phyloP scores from a whole-genome alignment of 2,888 invertebrate species.

The Amphipoea lucens region DNA sequence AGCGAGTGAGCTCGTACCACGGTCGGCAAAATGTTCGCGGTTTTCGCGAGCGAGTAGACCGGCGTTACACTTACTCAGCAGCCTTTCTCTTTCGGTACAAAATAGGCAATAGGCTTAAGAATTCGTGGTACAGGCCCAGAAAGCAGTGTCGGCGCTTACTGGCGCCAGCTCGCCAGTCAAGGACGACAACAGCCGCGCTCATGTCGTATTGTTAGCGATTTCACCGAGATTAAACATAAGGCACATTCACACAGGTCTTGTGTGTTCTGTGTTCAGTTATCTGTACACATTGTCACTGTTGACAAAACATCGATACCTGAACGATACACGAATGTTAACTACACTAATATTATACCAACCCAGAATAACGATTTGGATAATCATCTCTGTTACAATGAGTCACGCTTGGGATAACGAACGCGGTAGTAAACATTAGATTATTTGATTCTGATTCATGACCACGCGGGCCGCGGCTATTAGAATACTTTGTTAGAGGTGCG shows the following conservation, averaged over 20 bases:
- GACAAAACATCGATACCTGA: slow-evolving; percentile 53
- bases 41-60: slow-evolving; percentile 69
- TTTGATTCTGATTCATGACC: slow-evolving; percentile 64
- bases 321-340: slow-evolving; percentile 46
- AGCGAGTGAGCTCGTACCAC: slow-evolving; percentile 57
- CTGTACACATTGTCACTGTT: slow-evolving; percentile 48
- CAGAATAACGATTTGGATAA: slow-evolving; percentile 51
- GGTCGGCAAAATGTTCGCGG: slow-evolving; percentile 59
- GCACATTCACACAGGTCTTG: slow-evolving; percentile 27
- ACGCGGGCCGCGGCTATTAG: slow-evolving; percentile 29
- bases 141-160: slow-evolving; percentile 65
- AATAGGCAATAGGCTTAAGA: slow-evolving; percentile 74
- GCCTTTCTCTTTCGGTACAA: slow-evolving; percentile 72
- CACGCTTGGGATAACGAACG: slow-evolving; percentile 55
- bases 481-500: slow-evolving; percentile 40
- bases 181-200: slow-evolving; percentile 76
- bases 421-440: slow-evolving; percentile 63
- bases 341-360: slow-evolving; percentile 39
- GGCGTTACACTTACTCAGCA: slow-evolving; percentile 59
- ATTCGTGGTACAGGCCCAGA: slow-evolving; percentile 64
- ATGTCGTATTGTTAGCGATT: slow-evolving; percentile 71
- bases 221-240: slow-evolving; percentile 61
- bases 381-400: slow-evolving; percentile 59
- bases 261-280: slow-evolving; percentile 17
- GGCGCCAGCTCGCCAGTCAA: slow-evolving; percentile 84